Conservation (phyloP, 2,113 vertebrate genomes). For the Parus major region DNA sequence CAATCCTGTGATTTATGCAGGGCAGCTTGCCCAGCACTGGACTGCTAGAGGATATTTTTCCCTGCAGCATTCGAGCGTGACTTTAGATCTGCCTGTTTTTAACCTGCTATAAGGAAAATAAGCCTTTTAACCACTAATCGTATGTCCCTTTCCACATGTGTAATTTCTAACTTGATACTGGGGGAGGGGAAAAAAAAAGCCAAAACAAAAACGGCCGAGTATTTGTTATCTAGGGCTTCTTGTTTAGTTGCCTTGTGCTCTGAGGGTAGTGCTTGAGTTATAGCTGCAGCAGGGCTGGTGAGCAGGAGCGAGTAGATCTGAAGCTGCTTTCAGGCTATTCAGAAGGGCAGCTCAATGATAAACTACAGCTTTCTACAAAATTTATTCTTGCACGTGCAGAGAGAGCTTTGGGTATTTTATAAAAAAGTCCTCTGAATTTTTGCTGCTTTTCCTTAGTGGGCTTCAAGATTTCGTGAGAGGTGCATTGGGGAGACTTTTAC, state of each 20-base stretch:
- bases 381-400: neutral
- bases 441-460: neutral
- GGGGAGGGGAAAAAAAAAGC: fast-evolving
- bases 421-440: neutral
- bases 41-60: neutral
- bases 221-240: neutral
- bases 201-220: neutral
- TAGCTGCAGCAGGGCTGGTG: neutral
- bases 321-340: neutral
- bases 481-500: neutral
- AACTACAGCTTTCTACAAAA: neutral
- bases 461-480: neutral
- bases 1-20: constrained; percentile 19
- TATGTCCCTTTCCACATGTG: neutral
- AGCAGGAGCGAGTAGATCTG: neutral
- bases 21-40: constrained; percentile 9
- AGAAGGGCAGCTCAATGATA: neutral
- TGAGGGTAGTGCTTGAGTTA: neutral
- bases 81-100: neutral
- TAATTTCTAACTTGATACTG: neutral
- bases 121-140: neutral
- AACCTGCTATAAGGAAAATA: neutral
- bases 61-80: neutral
- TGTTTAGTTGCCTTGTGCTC: neutral
- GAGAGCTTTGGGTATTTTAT: neutral